phyloP scores from a whole-genome alignment of 2,797 vertebrate genomes.

The Sphenodon punctatus region DNA sequence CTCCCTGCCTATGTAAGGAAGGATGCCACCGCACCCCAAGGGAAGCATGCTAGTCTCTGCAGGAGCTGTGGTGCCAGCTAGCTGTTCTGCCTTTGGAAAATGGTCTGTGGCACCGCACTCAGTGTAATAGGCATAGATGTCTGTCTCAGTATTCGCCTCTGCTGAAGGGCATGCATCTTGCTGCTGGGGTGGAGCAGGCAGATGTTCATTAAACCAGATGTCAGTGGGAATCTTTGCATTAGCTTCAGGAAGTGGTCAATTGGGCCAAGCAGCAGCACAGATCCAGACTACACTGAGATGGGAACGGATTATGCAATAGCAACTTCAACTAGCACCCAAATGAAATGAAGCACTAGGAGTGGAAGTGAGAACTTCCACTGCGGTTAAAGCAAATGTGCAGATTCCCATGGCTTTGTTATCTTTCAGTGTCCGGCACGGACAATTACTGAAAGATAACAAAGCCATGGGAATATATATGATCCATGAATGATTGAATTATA shows the following conservation, averaged over 20 bases:
- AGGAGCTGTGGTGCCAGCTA: background rate
- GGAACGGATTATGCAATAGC: background rate
- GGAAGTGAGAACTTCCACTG: background rate
- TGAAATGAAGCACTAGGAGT: background rate
- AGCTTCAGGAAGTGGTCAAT: background rate
- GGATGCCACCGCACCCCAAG: background rate
- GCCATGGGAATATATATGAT: no score
- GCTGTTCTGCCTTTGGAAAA: background rate
- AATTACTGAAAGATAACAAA: background rate
- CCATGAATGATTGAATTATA: background rate
- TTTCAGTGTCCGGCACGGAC: no score
- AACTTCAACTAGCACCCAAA: background rate
- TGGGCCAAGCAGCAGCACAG: background rate
- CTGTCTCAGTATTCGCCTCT: background rate
- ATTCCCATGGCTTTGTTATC: no score
- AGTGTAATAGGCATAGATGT: background rate
- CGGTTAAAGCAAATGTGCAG: no score
- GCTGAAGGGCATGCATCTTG: background rate
- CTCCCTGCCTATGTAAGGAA: background rate
- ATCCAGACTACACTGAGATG: background rate
- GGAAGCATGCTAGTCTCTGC: background rate
- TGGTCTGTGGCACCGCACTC: fast-evolving
- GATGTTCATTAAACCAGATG: background rate
- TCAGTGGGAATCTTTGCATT: background rate
- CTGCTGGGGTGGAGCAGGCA: background rate